Evolutionary conservation across 1,140 invertebrate species (phyloP), one percentile per base, ranked within the genome.

Genomic region (Scaptomyza hsui): DNA sequence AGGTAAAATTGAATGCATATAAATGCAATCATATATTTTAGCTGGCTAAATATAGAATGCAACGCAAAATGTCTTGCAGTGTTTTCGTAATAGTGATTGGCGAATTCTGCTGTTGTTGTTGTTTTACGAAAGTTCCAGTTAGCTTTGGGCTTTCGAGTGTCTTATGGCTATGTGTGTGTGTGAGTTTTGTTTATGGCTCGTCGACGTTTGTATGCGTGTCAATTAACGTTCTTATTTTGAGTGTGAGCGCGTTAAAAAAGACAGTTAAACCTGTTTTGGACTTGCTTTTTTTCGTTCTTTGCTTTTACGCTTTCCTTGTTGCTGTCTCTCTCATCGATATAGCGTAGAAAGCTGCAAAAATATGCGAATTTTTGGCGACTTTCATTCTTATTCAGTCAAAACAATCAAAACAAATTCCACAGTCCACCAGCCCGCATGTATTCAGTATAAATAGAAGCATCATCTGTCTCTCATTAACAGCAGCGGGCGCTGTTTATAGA

Each of bases 201-300:
- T 44, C 13, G 63, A 45, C 18, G 53, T 39, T 60, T 64, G 79
- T 82, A 47, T 67, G 75, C 63, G 65, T 72, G 71, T 75, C 65
- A 85, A 85, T 85, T 86, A 85, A 70, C 72, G 80, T 62, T 76
- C 68, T 73, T 85, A 74, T 75, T 53, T 72, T 72, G 52, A 47
- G 52, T 21, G 56, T 32, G 42, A 71, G 44, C 68, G 65, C 57
- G 67, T 61, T 41, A 48, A 79, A 70, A 21, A 76, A 65, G 53
- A 85, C 81, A 56, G 77, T 77, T 47, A 86, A 86, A 86, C 80
- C 80, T 74, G 80, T 86, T 85, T 64, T 64, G n/a, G 59, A 53
- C 39, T 76, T 69, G 63, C 37, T 18, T 26, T 56, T 59, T 41
- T 41, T 72, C 48, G 59, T 41, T 51, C 12, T 64, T 57, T 37